Conservation (phyloP, 1,140 invertebrate species). For the Caerostris extrusa region DNA sequence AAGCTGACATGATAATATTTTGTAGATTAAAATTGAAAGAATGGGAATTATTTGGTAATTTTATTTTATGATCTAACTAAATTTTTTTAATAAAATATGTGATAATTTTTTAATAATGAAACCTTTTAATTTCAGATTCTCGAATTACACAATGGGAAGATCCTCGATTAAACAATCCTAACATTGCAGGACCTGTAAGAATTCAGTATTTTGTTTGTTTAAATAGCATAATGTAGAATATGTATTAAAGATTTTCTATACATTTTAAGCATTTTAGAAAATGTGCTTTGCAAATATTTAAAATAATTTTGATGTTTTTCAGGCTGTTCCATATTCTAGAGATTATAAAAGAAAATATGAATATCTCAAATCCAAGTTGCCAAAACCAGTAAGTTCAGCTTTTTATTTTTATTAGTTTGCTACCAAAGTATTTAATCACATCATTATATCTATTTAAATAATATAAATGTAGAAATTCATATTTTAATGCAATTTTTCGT, state of each 20-base stretch:
- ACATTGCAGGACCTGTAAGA: slow-evolving; percentile 95
- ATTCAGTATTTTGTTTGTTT: not conserved
- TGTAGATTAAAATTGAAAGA: too few relatives aligned
- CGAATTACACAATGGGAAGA: slow-evolving; percentile 99
- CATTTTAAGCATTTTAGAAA: not conserved
- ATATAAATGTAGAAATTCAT: too few relatives aligned
- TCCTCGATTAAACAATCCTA: slow-evolving; percentile 96
- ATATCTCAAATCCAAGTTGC: slow-evolving; percentile 96
- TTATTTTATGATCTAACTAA: too few relatives aligned
- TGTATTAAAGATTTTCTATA: not conserved
- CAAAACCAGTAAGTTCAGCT: slow-evolving; percentile 85
- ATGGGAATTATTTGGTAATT: too few relatives aligned
- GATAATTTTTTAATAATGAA: not conserved
- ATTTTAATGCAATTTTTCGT: too few relatives aligned
- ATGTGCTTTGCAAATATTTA: too few relatives aligned
- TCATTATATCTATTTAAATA: too few relatives aligned
- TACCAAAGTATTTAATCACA: too few relatives aligned
- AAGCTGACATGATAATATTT: too few relatives aligned
- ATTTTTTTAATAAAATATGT: not conserved
- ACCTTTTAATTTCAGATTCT: slow-evolving; percentile 87
- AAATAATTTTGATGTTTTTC: slow-evolving; percentile 78
- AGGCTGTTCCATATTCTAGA: slow-evolving; percentile 97
- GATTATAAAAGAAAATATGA: slow-evolving; percentile 99
- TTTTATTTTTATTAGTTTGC: not conserved
- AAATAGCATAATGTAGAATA: not conserved